These are phyloP conservation scores for Enteromius radiatus DNA, from an alignment of 2,797 vertebrate species.

Conservation along the genomic window DNA sequence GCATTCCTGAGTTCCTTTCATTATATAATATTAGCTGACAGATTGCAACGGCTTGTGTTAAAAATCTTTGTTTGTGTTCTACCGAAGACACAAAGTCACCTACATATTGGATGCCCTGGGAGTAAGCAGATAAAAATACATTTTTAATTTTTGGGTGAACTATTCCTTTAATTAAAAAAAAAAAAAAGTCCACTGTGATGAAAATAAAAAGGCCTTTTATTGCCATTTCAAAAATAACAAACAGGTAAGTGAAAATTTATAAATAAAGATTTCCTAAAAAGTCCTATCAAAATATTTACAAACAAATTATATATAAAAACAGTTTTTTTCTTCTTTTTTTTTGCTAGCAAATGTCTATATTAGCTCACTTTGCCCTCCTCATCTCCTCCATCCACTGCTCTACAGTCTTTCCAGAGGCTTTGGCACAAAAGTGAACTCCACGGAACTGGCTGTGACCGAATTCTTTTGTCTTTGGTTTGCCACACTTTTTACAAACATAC, in stretches of 20 bases:
- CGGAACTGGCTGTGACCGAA: slow-evolving; percentile 41
- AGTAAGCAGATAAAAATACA: too few relatives aligned
- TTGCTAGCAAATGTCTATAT: not conserved
- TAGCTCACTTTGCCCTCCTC: slow-evolving; percentile 10
- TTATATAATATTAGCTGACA: too few relatives aligned
- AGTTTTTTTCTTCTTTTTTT: not conserved
- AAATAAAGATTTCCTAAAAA: not conserved
- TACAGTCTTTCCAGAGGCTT: slow-evolving; percentile 18
- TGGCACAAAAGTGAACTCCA: slow-evolving; percentile 33
- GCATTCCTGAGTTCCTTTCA: too few relatives aligned
- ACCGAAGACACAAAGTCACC: too few relatives aligned
- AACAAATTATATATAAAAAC: not conserved
- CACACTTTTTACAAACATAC: slow-evolving; percentile 36
- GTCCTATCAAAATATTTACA: not conserved
- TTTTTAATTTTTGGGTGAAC: too few relatives aligned
- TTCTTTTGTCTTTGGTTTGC: slow-evolving; percentile 46
- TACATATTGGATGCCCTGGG: too few relatives aligned
- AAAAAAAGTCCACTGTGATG: too few relatives aligned
- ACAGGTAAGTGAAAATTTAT: not conserved
- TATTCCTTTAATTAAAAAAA: not conserved
- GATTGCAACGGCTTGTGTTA: too few relatives aligned
- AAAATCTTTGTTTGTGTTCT: too few relatives aligned
- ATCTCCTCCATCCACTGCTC: slow-evolving; percentile 40
- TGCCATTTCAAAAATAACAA: not conserved
- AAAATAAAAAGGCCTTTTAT: not conserved